Percentiles rank a stretch among this genome's conserved stretches.
Conservation (phyloP, 2,888 invertebrate genomes). For the Drosophila anomelani region DNA sequence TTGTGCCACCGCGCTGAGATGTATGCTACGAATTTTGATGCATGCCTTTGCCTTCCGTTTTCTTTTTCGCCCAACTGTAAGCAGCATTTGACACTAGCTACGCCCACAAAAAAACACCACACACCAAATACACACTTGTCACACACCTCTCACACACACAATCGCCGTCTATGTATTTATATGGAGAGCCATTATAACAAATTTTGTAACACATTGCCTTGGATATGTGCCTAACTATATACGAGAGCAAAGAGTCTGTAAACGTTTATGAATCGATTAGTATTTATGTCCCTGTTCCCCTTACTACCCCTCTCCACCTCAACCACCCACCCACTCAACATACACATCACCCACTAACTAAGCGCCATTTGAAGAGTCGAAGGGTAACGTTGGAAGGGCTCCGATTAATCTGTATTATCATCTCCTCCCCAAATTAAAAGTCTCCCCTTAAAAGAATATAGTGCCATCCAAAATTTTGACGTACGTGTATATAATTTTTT, state of each 20-base stretch:
- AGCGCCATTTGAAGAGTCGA: slow-evolving; percentile 31
- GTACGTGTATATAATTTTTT: slow-evolving; percentile 85
- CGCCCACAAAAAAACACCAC: slow-evolving; percentile 13
- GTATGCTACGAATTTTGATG: slow-evolving; percentile 72
- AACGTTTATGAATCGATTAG: slow-evolving; percentile 82
- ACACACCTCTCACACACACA: slow-evolving; percentile 10
- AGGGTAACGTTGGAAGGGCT: slow-evolving; percentile 15
- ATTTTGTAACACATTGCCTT: slow-evolving; percentile 39
- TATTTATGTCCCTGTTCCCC: slow-evolving; percentile 60
- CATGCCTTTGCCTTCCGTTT: slow-evolving; percentile 50
- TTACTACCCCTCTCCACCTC: background rate
- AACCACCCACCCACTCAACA: background rate
- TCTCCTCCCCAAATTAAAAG: background rate
- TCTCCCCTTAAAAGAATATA: slow-evolving; percentile 30
- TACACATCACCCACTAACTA: slow-evolving; percentile 35
- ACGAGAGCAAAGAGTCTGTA: slow-evolving; percentile 42
- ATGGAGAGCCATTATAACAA: slow-evolving; percentile 76
- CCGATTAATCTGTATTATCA: slow-evolving; percentile 6
- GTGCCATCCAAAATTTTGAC: slow-evolving; percentile 73
- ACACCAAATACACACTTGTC: slow-evolving; percentile 12
- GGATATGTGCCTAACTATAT: slow-evolving; percentile 28
- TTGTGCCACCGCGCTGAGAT: slow-evolving; percentile 56
- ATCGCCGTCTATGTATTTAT: slow-evolving; percentile 66
- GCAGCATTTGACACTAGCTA: slow-evolving; percentile 38
- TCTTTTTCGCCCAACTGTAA: slow-evolving; percentile 34